Conservation (phyloP, 2,888 invertebrate species). For the Drosophila buzzatii region DNA sequence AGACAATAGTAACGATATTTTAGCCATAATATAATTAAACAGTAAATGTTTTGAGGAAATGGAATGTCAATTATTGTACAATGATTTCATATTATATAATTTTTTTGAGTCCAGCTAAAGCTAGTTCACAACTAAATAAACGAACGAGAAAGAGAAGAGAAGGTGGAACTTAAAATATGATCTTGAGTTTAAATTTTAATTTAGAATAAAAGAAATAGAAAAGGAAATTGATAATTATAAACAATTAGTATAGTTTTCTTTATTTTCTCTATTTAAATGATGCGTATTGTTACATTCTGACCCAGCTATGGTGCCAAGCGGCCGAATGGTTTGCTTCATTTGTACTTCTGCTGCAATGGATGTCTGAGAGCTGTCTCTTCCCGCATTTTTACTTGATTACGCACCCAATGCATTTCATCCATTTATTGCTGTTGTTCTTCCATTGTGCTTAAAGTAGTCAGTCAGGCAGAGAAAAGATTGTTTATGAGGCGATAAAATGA, state of each 20-base stretch:
- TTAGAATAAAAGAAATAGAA: neutral
- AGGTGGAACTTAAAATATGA: neutral
- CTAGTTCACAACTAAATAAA: neutral
- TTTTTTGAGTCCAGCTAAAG: neutral
- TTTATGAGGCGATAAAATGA: slow-evolving; percentile 57
- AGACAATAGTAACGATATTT: neutral
- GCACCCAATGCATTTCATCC: slow-evolving; percentile 35
- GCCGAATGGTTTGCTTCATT: slow-evolving; percentile 42
- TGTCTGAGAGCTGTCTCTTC: slow-evolving; percentile 10
- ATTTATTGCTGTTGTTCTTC: slow-evolving; percentile 38
- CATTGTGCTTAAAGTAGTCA: slow-evolving; percentile 33
- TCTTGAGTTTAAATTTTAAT: neutral
- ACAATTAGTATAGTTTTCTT: neutral
- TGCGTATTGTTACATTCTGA: slow-evolving; percentile 2
- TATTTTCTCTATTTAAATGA: slow-evolving; percentile 13
- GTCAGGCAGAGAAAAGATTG: slow-evolving; percentile 43
- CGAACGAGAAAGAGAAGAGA: neutral
- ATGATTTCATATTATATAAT: neutral
- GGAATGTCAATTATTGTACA: neutral
- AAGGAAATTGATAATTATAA: neutral
- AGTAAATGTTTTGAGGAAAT: slow-evolving; percentile 4
- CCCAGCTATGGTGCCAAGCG: neutral
- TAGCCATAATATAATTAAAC: slow-evolving; percentile 24
- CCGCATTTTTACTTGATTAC: slow-evolving; percentile 45
- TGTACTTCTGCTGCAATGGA: slow-evolving; percentile 33